These are phyloP conservation scores for Rhizomys pruinosus DNA, from an alignment of 2,113 vertebrate genomes.

Conservation along the genomic window DNA sequence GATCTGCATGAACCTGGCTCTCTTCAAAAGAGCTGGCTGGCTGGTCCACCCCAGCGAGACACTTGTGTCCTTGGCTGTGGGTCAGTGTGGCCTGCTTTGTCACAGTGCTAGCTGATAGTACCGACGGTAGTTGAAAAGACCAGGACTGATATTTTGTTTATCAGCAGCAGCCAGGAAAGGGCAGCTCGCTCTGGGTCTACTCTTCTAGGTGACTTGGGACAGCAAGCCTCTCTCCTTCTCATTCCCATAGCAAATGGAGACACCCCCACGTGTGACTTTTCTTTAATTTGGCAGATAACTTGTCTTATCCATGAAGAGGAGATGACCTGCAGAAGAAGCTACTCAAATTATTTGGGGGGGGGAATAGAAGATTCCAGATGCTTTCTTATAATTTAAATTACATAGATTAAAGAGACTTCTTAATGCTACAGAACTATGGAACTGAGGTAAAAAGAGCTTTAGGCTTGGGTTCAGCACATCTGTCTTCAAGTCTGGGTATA, in stretches of 20 bases:
- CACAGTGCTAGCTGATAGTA: background rate
- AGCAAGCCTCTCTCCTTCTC: background rate
- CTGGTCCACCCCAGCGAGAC: background rate
- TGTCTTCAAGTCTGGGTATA: background rate
- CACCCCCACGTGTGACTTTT: background rate
- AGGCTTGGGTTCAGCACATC: background rate
- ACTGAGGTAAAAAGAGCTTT: background rate
- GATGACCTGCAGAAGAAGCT: background rate
- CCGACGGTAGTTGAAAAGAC: too few species aligned
- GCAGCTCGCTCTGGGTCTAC: background rate
- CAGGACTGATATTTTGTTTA: background rate
- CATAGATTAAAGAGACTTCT: background rate
- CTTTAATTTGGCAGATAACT: background rate
- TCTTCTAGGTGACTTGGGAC: background rate
- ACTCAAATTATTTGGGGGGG: too few species aligned
- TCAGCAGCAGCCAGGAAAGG: background rate
- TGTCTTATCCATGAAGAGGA: background rate
- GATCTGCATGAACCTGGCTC: accelerated
- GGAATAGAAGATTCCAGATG: background rate
- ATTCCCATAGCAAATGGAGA: background rate
- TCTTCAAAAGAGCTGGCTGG: background rate
- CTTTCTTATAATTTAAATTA: background rate
- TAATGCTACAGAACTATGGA: background rate
- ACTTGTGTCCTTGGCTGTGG: background rate
- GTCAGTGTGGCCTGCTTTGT: accelerated